Evolutionary conservation across 2,797 vertebrate species (phyloP).

Genomic region (Phylloscopus collybita): DNA sequence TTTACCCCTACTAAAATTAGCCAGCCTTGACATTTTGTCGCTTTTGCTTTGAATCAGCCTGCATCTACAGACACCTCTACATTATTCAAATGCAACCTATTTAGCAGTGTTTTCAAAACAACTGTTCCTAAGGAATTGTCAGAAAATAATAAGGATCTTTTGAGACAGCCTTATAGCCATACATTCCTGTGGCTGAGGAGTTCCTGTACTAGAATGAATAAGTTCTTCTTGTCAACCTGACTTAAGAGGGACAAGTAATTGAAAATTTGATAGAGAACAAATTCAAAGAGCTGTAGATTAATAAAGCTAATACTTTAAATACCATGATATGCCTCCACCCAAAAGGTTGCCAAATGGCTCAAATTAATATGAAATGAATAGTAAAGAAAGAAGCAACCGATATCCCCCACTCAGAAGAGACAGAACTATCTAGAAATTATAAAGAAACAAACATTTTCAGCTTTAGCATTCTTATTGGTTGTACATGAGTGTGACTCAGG

Average conservation of each 20-base stretch:
- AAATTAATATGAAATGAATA: not conserved
- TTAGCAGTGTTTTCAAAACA: constrained; percentile 21
- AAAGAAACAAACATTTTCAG: not conserved
- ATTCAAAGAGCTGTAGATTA: not conserved
- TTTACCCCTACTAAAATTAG: not conserved
- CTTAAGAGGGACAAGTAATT: not conserved
- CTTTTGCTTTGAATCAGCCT: not conserved
- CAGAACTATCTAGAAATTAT: not conserved
- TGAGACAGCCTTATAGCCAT: not conserved
- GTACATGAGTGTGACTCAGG: not conserved
- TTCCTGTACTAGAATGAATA: not conserved
- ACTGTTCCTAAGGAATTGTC: not conserved
- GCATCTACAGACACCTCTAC: not conserved
- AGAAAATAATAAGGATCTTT: constrained; percentile 16
- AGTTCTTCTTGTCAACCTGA: not conserved
- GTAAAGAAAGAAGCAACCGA: not conserved
- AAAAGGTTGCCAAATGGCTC: not conserved
- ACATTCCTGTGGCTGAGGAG: not conserved
- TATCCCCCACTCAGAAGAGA: not conserved
- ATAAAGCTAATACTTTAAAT: not conserved
- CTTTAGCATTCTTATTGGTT: not conserved
- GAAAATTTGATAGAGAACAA: not conserved
- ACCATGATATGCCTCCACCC: not conserved
- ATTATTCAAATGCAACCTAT: constrained; percentile 13
- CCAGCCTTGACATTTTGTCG: not conserved